Evolutionary conservation across 2,888 invertebrate species (phyloP), one percentile per base, ranked within the genome.

Genomic region (Campoplex capitator): DNA sequence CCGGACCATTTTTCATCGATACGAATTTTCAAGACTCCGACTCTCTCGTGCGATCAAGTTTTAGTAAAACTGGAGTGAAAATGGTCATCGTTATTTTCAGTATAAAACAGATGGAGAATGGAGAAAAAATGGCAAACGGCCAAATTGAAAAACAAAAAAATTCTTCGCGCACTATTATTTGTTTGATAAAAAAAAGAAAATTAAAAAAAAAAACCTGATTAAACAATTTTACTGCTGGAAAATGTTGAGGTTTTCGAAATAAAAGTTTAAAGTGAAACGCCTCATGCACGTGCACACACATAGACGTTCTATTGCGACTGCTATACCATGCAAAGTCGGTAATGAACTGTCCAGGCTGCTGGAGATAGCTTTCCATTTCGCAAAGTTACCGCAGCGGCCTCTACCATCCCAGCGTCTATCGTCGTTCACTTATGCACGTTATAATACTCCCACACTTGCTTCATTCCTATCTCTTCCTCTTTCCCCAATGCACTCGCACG

Each of bases 361-460:
- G 81, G 88, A 88, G 78, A 88, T 88, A 87, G 86, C 88, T 89
- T 89, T 90, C 79, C 87, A 78, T 78, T 84, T 67, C 83, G 83
- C 86, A 88, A 89, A 90, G 88, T 86, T 88, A 87, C 88, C 88
- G 83, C 88, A 88, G 85, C 85, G 77, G 87, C 86, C 88, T 73
- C 78, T 85, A 76, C 82, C 74, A 76, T 88, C 87, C 62, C 82
- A 45, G 71, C 83, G 70, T 89, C 84, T 82, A 87, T 85, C 85
- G 86, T 76, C 81, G 76, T 76, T 77, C 80, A 65, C 65, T 73
- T 83, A 75, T 71, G 51, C 58, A 67, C 35, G 28, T 13, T 56
- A 56, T 83, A 56, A 75, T 73, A 75, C 74, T 42, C 84, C 28
- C 75, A 54, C 54, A 70, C 74, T 65, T 62, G 23, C 58, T 77